phyloP scores from a whole-genome alignment of 1,140 invertebrate species.

The Penaeus indicus region DNA sequence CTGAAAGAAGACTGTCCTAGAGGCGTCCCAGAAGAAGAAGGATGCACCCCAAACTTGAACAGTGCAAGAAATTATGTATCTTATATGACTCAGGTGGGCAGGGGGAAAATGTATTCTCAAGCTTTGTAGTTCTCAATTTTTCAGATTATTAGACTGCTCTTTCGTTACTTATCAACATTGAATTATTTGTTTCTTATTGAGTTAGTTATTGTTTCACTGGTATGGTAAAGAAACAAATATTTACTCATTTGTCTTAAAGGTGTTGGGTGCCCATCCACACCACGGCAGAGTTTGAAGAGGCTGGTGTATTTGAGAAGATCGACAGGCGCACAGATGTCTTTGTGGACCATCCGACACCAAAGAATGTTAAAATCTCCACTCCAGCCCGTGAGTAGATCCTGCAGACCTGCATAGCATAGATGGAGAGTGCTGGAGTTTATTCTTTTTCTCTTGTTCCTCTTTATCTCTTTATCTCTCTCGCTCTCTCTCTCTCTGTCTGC shows the following conservation, averaged over 20 bases:
- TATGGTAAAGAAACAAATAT: too few relatives aligned
- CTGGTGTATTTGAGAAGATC: slow-evolving; percentile 44
- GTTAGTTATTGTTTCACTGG: too few relatives aligned
- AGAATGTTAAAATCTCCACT: slow-evolving; percentile 40
- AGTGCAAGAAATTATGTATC: slow-evolving; percentile 47
- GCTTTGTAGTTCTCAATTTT: too few relatives aligned
- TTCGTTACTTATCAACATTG: too few relatives aligned
- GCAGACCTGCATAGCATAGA: too few relatives aligned
- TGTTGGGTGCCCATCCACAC: slow-evolving; percentile 39
- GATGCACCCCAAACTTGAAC: slow-evolving; percentile 28
- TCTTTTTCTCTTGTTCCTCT: neutral
- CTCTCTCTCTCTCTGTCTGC: neutral
- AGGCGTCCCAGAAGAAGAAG: slow-evolving; percentile 52
- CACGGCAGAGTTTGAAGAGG: slow-evolving; percentile 51
- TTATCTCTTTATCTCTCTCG: too few relatives aligned
- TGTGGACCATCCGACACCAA: slow-evolving; percentile 37
- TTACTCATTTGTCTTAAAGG: neutral
- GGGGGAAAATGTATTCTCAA: neutral
- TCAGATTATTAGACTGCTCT: too few relatives aligned
- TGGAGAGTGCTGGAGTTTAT: neutral
- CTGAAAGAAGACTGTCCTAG: slow-evolving; percentile 42
- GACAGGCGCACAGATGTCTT: slow-evolving; percentile 57
- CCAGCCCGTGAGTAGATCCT: slow-evolving; percentile 44
- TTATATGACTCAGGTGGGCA: slow-evolving; percentile 52
- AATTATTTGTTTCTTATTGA: too few relatives aligned